Conservation (phyloP, 2,113 vertebrate genomes). For the Cisticola juncidis region DNA sequence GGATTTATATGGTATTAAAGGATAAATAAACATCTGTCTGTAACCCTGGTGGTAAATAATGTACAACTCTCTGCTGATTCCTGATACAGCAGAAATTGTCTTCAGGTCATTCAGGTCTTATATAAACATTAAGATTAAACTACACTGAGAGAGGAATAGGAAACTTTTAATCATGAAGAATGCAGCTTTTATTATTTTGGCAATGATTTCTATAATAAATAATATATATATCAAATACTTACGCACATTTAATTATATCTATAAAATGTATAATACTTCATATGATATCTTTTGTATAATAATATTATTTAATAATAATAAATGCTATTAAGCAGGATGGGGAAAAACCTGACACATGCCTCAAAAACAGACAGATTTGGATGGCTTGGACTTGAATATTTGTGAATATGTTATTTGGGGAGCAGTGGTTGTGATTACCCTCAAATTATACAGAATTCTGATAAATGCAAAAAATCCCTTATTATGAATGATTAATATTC, state of each 20-base stretch:
- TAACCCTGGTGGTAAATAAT: not conserved
- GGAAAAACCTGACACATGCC: not conserved
- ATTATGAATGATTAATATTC: not conserved
- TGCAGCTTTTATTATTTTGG: not conserved
- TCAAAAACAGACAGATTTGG: not conserved
- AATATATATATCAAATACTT: not conserved
- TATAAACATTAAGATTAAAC: not conserved
- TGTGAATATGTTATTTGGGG: not conserved
- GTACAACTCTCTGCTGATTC: not conserved
- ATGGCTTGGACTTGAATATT: not conserved
- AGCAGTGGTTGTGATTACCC: not conserved
- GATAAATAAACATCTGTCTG: not conserved
- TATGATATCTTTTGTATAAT: not conserved
- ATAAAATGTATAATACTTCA: not conserved
- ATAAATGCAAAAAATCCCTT: not conserved
- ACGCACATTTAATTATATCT: not conserved
- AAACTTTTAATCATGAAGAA: not conserved
- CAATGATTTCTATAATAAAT: not conserved
- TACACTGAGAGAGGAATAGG: not conserved
- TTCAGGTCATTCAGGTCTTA: not conserved
- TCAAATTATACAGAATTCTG: not conserved
- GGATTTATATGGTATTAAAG: not conserved
- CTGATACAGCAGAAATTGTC: not conserved
- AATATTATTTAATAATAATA: not conserved
- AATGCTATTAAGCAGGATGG: not conserved